Evolutionary conservation across 2,888 invertebrate species (phyloP).

Genomic region (Argyra leucocephala): DNA sequence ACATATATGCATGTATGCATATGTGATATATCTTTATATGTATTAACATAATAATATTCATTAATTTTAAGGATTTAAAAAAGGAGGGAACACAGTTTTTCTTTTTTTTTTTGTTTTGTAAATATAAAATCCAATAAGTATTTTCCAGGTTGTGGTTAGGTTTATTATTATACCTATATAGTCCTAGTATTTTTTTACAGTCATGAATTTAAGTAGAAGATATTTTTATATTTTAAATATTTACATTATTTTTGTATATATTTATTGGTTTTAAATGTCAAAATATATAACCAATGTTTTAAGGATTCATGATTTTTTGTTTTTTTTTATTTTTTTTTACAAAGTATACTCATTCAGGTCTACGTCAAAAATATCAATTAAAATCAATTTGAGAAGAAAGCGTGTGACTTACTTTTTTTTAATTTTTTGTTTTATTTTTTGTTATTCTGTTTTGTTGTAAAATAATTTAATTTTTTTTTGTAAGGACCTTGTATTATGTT

Average conservation of each 20-base stretch:
- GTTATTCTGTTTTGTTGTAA: too few species aligned
- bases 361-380: background rate
- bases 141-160: conserved; percentile 4
- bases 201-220: too few species aligned
- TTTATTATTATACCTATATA: background rate
- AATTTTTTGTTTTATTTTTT: too few species aligned
- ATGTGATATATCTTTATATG: background rate
- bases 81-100: background rate
- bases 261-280: background rate
- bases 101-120: too few species aligned
- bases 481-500: background rate
- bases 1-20: background rate
- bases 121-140: background rate
- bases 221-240: background rate
- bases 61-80: background rate
- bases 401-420: background rate
- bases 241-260: background rate
- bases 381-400: background rate
- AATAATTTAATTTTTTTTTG: too few species aligned
- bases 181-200: too few species aligned
- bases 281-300: background rate
- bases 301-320: background rate
- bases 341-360: too few species aligned
- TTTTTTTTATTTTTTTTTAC: too few species aligned
- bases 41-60: background rate